A percentile compares a stretch with the other conserved stretches of the same genome.
phyloP scores from a whole-genome alignment of 1,140 invertebrate genomes.

The Babylonia areolata region DNA sequence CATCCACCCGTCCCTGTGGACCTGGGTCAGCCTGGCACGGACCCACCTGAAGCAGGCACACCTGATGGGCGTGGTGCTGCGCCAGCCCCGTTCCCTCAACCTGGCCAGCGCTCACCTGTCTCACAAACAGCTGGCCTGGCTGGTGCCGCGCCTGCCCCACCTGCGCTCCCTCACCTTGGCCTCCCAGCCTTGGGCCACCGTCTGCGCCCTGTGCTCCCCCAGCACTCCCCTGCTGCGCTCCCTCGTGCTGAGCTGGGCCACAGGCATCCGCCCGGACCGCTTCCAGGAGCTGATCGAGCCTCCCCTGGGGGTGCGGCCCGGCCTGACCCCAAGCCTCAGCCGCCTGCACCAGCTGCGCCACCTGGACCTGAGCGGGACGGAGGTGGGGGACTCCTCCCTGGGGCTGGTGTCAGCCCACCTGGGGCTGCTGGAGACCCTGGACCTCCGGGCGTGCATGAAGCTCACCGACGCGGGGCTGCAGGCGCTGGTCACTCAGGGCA shows the following conservation, averaged over 20 bases:
- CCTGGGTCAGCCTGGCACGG: slow-evolving; percentile 83
- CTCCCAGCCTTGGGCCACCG: slow-evolving; percentile 87
- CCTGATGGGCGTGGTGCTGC: slow-evolving; percentile 88
- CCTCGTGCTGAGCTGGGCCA: slow-evolving; percentile 88
- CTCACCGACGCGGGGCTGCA: slow-evolving; percentile 93
- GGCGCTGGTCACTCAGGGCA: slow-evolving; percentile 78
- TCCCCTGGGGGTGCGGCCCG: slow-evolving; percentile 87
- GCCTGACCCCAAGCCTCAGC: slow-evolving; percentile 85
- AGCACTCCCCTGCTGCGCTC: slow-evolving; percentile 85
- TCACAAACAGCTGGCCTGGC: slow-evolving; percentile 90
- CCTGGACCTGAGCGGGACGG: slow-evolving; percentile 88
- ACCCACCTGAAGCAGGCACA: slow-evolving; percentile 83
- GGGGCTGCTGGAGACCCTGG: slow-evolving; percentile 83
- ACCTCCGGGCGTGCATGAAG: slow-evolving; percentile 90
- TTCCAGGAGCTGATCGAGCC: slow-evolving; percentile 87
- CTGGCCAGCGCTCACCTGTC: slow-evolving; percentile 91
- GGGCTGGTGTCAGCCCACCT: slow-evolving; percentile 87
- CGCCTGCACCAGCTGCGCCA: slow-evolving; percentile 86
- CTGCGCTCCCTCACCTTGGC: slow-evolving; percentile 86
- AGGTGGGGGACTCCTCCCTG: slow-evolving; percentile 91
- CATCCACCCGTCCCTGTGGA: slow-evolving; percentile 90
- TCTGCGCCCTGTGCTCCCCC: slow-evolving; percentile 88
- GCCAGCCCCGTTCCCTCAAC: slow-evolving; percentile 88
- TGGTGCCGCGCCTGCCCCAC: slow-evolving; percentile 88
- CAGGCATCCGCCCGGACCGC: slow-evolving; percentile 87